Percentiles rank a stretch among this genome's conserved stretches.
phyloP scores from a whole-genome alignment of 1,140 invertebrate species.

The Tetragnatha versicolor region DNA sequence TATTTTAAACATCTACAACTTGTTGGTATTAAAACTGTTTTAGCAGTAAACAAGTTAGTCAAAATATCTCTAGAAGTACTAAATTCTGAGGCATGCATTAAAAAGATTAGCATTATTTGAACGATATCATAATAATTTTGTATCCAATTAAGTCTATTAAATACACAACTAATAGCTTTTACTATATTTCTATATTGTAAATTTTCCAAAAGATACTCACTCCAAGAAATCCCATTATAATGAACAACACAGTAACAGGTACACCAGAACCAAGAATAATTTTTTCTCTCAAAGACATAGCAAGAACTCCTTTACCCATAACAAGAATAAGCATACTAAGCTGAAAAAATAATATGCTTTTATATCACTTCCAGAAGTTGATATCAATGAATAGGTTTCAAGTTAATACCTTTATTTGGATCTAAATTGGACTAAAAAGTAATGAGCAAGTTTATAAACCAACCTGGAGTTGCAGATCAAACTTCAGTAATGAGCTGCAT shows the following conservation, averaged over 20 bases:
- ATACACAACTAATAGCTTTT: no score
- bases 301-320: slow-evolving; percentile 28
- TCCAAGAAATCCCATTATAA: slow-evolving; percentile 34
- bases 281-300: neutral
- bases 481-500: slow-evolving; percentile 45
- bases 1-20: no score
- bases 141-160: no score
- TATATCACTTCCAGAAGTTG: no score
- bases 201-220: slow-evolving; percentile 32
- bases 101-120: no score
- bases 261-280: slow-evolving; percentile 43
- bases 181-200: neutral
- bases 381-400: no score
- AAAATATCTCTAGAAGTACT: no score
- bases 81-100: no score
- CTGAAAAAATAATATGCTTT: slow-evolving; percentile 12
- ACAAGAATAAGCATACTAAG: slow-evolving; percentile 47
- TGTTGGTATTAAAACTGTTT: no score
- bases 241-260: slow-evolving; percentile 24
- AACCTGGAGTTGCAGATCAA: slow-evolving; percentile 55
- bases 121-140: no score
- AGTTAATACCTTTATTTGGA: no score
- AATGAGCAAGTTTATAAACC: neutral
- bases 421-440: neutral
- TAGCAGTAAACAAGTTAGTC: no score